Evolutionary conservation across 2,888 invertebrate species (phyloP), one percentile per base, ranked within the genome.

Genomic region (Callinectes sapidus): DNA sequence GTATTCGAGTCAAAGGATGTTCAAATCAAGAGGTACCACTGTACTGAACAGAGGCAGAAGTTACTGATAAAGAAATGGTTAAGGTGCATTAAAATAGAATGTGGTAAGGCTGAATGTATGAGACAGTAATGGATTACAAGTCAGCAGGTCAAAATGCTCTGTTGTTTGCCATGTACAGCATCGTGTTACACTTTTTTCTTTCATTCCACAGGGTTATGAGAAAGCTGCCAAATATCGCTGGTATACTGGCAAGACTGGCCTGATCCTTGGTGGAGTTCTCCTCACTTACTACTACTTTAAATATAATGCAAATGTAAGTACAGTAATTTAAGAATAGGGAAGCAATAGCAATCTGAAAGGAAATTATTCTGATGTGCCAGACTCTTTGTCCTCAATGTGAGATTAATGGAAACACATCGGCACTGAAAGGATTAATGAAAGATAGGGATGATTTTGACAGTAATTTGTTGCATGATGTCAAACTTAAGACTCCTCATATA

Each of bases 281-380:
- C 95, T 95, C 42, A 95, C 95, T 0, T 97, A 97, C 92, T 98
- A 98, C 95, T 98, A 98, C 95, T 97, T 98, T 95, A 98, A 98
- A 96, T 98, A 98, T 95, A 97, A 97, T 95, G 96, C 96, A 95
- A 97, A 97, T 96, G 97, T 98, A 96, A 97, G 97, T 97, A 93
- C 91, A 90, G 32, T 14, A 81, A 2, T 35, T n/a, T n/a, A n/a
- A n/a, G n/a, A n/a, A n/a, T n/a, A n/a, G n/a, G n/a, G n/a, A n/a
- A n/a, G n/a, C n/a, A n/a, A n/a, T n/a, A n/a, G n/a, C n/a, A n/a
- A n/a, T n/a, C n/a, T n/a, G n/a, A n/a, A n/a, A n/a, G n/a, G n/a
- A n/a, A n/a, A n/a, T n/a, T n/a, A n/a, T n/a, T n/a, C n/a, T n/a
- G n/a, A n/a, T n/a, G n/a, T n/a, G n/a, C n/a, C n/a, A n/a, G n/a